These are phyloP conservation scores for Macrostomum cliftonense DNA, from an alignment of 2,888 invertebrate species.

Conservation along the genomic window DNA sequence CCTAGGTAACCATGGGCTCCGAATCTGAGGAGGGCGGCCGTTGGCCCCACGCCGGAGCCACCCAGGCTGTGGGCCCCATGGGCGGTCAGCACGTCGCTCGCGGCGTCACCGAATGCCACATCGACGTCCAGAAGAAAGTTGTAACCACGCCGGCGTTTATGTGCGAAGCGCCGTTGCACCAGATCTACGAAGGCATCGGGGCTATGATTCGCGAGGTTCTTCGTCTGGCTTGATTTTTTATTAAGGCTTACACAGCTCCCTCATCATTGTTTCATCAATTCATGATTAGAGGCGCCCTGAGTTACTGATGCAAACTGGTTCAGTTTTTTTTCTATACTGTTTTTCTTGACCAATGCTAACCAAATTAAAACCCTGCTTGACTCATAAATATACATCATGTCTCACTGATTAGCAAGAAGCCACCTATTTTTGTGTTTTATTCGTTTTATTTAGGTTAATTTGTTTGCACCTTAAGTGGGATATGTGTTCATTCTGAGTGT, in stretches of 20 bases:
- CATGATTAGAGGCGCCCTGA: neutral
- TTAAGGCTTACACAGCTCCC: neutral
- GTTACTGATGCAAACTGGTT: too few relatives aligned
- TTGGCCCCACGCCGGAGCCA: slow-evolving; percentile 41
- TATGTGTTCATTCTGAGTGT: too few relatives aligned
- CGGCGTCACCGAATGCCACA: slow-evolving; percentile 34
- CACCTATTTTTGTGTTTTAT: too few relatives aligned
- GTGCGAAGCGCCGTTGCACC: slow-evolving; percentile 40
- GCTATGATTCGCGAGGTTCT: slow-evolving; percentile 37
- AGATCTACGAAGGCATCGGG: slow-evolving; percentile 43
- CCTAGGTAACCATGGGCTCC: slow-evolving; percentile 32
- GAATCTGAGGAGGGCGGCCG: slow-evolving; percentile 24
- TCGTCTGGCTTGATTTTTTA: slow-evolving; percentile 14
- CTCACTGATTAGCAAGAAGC: too few relatives aligned
- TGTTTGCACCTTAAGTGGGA: too few relatives aligned
- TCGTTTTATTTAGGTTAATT: too few relatives aligned
- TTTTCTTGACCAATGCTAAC: too few relatives aligned
- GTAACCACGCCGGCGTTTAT: slow-evolving; percentile 45
- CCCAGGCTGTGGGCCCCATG: slow-evolving; percentile 39
- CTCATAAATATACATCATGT: too few relatives aligned
- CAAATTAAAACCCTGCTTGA: too few relatives aligned
- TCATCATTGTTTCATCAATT: neutral
- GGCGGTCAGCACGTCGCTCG: slow-evolving; percentile 38
- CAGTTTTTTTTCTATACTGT: too few relatives aligned
- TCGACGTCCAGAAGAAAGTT: slow-evolving; percentile 40